Evolutionary conservation across 2,113 vertebrate species (phyloP).

Genomic region (Ictidomys tridecemlineatus): DNA sequence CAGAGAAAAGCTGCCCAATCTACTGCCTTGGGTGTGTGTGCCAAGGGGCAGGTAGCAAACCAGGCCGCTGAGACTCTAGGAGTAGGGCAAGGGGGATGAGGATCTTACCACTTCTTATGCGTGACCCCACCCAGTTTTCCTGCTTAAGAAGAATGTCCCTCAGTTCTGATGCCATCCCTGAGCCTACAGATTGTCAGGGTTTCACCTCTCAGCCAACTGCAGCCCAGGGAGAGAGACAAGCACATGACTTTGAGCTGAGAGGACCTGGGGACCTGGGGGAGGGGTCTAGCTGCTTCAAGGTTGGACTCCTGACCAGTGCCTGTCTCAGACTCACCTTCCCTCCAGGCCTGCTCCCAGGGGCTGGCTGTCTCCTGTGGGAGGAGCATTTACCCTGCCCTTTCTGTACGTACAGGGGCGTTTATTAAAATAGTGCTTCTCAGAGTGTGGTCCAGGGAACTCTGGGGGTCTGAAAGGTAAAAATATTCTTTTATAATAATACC

Average conservation of each 20-base stretch:
- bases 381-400: background rate
- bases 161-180: background rate
- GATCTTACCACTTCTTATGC: background rate
- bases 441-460: background rate
- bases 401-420: background rate
- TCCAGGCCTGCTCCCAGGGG: background rate
- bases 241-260: background rate
- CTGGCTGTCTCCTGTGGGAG: background rate
- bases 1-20: background rate
- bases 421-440: background rate
- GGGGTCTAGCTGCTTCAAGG: background rate
- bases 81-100: background rate
- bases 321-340: background rate
- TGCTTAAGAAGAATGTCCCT: background rate
- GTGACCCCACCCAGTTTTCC: background rate
- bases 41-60: background rate
- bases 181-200: background rate
- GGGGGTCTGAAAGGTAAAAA: background rate
- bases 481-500: conserved; percentile 10
- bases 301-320: background rate
- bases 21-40: background rate
- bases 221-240: background rate
- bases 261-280: too few relatives aligned
- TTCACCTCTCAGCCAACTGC: background rate
- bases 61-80: background rate